Evolutionary conservation across 1,140 invertebrate species (phyloP).

Genomic region (Phymorhynchus buccinoides): DNA sequence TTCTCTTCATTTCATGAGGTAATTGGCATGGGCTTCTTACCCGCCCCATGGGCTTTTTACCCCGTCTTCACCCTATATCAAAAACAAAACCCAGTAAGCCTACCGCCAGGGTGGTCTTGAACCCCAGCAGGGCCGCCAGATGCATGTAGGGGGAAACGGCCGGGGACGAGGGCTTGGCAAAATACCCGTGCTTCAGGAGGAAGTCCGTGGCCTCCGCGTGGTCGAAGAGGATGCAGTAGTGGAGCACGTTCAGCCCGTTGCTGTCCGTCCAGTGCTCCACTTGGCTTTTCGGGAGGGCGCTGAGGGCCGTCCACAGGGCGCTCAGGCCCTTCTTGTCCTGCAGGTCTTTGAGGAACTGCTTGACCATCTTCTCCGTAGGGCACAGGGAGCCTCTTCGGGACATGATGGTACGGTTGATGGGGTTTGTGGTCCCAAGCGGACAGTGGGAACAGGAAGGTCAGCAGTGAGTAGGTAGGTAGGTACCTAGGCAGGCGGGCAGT

Average conservation of each 20-base stretch:
- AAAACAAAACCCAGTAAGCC: not conserved
- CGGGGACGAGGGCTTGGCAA: slow-evolving; percentile 49
- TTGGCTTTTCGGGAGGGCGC: slow-evolving; percentile 41
- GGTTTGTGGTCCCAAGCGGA: no score
- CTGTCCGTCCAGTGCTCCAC: slow-evolving; percentile 51
- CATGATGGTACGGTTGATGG: not conserved
- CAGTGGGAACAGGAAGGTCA: no score
- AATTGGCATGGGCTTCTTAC: no score
- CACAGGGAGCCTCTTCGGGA: not conserved
- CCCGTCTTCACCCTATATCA: no score
- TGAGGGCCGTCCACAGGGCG: slow-evolving; percentile 8
- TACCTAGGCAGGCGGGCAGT: no score
- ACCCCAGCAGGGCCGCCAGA: slow-evolving; percentile 50
- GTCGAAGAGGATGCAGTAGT: slow-evolving; percentile 53
- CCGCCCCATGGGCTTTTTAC: no score
- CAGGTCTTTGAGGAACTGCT: not conserved
- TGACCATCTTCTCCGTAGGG: not conserved
- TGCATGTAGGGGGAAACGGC: slow-evolving; percentile 47
- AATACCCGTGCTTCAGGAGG: slow-evolving; percentile 49
- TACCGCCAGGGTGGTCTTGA: slow-evolving; percentile 45
- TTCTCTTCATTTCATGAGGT: no score
- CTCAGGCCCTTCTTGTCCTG: not conserved
- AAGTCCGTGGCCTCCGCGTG: slow-evolving; percentile 50
- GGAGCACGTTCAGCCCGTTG: slow-evolving; percentile 51
- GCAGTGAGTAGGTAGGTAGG: no score